phyloP scores from a whole-genome alignment of 1,140 invertebrate genomes.

The Drosophila tropicalis region DNA sequence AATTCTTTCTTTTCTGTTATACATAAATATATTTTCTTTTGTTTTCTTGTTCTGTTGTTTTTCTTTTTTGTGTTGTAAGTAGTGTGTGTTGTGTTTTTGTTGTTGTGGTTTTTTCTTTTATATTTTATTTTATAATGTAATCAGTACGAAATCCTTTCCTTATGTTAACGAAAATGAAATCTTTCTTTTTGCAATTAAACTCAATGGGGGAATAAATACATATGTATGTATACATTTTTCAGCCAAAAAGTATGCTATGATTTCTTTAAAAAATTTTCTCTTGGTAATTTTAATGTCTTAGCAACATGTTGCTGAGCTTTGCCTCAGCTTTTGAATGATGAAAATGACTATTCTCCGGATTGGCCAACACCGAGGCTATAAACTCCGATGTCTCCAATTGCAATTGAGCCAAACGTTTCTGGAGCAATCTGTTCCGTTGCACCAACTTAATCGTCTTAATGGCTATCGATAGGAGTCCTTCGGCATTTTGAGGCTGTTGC shows the following conservation, averaged over 20 bases:
- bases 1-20: constrained; percentile 32
- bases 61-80: constrained; percentile 49
- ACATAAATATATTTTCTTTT: constrained; percentile 49
- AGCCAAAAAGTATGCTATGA: constrained; percentile 50
- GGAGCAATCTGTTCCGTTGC: constrained; percentile 77
- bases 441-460: constrained; percentile 77
- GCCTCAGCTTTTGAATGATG: constrained; percentile 58
- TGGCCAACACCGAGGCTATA: constrained; percentile 76
- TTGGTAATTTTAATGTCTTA: constrained; percentile 48
- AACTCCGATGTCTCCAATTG: constrained; percentile 77
- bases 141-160: constrained; percentile 59
- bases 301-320: constrained; percentile 64
- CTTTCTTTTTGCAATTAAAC: no score
- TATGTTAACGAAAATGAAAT: background rate
- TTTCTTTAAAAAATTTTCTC: constrained; percentile 1
- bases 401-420: constrained; percentile 67
- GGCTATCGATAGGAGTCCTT: constrained; percentile 72
- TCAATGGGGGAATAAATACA: background rate
- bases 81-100: constrained; percentile 21
- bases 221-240: background rate
- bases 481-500: constrained; percentile 41
- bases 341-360: constrained; percentile 77
- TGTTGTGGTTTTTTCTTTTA: constrained; percentile 35
- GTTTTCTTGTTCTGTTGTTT: constrained; percentile 28
- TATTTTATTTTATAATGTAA: constrained; percentile 52